Percentiles rank a stretch among this genome's conserved stretches.
phyloP scores from a whole-genome alignment of 1,140 invertebrate genomes.

The Phthorimaea operculella region DNA sequence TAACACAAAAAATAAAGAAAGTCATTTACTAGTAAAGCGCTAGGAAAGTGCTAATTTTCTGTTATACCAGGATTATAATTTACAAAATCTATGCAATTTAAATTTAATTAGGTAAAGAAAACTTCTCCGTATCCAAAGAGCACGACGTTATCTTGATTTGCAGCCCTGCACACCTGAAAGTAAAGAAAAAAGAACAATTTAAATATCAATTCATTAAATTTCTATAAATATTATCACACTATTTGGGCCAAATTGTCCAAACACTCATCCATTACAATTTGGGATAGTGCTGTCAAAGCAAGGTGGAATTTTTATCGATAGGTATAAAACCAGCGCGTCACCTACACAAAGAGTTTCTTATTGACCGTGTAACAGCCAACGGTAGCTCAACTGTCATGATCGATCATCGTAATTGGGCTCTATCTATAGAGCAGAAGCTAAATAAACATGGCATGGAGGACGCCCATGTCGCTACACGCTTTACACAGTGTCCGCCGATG shows the following conservation, averaged over 20 bases:
- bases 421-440: constrained; percentile 33
- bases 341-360: constrained; percentile 38
- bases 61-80: too few species aligned
- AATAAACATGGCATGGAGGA: constrained; percentile 50
- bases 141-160: too few species aligned
- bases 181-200: too few species aligned
- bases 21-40: too few species aligned
- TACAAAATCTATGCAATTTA: neutral
- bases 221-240: neutral
- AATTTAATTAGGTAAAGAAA: too few species aligned
- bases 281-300: constrained; percentile 38
- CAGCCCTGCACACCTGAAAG: too few species aligned
- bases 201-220: too few species aligned
- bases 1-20: too few species aligned
- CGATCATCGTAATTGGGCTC: constrained; percentile 49
- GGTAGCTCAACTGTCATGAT: constrained; percentile 40
- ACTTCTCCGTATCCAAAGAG: too few species aligned
- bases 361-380: constrained; percentile 33
- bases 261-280: constrained; percentile 41
- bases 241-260: constrained; percentile 23
- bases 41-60: too few species aligned
- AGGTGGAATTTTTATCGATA: constrained; percentile 42
- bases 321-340: constrained; percentile 27
- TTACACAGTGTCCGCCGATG: constrained; percentile 24
- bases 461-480: constrained; percentile 33